Evolutionary conservation across 2,113 vertebrate genomes (phyloP).

Genomic region (Indicator indicator): DNA sequence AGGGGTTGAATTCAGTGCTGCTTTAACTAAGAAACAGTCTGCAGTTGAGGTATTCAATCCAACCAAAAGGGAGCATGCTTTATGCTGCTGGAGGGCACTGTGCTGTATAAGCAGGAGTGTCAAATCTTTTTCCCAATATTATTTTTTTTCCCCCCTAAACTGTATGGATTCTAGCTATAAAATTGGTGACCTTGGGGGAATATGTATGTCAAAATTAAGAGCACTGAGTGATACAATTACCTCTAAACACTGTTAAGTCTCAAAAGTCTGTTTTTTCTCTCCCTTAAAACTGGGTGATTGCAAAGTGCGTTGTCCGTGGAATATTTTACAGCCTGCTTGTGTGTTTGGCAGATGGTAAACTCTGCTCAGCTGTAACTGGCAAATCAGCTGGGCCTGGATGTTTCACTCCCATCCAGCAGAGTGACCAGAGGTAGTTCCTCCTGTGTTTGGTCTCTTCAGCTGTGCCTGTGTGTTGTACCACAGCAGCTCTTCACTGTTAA

Average conservation of each 20-base stretch:
- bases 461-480: background rate
- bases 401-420: fast-evolving
- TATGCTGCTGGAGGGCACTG: background rate
- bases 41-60: background rate
- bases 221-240: background rate
- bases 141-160: background rate
- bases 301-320: background rate
- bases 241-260: background rate
- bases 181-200: background rate
- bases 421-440: background rate
- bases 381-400: background rate
- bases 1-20: background rate
- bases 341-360: background rate
- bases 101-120: conserved; percentile 4
- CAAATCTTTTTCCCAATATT: background rate
- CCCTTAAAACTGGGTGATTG: background rate
- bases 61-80: background rate
- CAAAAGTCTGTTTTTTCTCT: background rate
- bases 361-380: background rate
- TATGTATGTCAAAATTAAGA: background rate
- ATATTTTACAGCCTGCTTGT: background rate
- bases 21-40: background rate
- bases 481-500: background rate
- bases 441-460: background rate
- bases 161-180: background rate